phyloP scores from a whole-genome alignment of 2,113 vertebrate genomes.

The Athene noctua region DNA sequence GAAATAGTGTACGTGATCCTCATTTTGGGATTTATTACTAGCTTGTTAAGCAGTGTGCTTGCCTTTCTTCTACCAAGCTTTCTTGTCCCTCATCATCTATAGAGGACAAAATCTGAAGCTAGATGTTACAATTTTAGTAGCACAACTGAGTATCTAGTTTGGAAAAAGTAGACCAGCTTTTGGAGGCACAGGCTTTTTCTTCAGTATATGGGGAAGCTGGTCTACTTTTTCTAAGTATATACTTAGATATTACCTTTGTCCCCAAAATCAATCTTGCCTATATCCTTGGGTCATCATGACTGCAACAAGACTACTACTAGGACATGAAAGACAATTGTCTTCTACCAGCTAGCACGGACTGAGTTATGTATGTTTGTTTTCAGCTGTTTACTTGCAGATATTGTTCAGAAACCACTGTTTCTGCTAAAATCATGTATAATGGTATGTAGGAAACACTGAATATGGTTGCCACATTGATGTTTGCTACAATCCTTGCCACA shows the following conservation, averaged over 20 bases:
- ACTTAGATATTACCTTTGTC: background rate
- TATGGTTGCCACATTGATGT: background rate
- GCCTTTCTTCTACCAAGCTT: background rate
- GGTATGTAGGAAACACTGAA: background rate
- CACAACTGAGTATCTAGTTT: background rate
- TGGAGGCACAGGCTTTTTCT: background rate
- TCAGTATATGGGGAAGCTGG: background rate
- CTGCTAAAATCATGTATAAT: background rate
- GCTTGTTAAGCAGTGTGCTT: background rate
- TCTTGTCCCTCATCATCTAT: background rate
- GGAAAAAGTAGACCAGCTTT: background rate
- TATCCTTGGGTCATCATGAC: background rate
- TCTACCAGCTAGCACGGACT: background rate
- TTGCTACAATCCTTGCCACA: background rate
- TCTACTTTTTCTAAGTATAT: background rate
- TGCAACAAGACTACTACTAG: background rate
- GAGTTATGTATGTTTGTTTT: background rate
- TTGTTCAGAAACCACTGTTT: background rate
- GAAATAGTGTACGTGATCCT: background rate
- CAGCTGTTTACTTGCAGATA: background rate
- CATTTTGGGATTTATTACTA: background rate
- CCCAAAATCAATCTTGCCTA: background rate
- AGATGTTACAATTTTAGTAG: background rate
- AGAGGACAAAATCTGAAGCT: background rate
- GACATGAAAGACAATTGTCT: background rate